These are phyloP conservation scores for Eciton burchellii DNA, from an alignment of 1,140 invertebrate genomes.

Conservation along the genomic window DNA sequence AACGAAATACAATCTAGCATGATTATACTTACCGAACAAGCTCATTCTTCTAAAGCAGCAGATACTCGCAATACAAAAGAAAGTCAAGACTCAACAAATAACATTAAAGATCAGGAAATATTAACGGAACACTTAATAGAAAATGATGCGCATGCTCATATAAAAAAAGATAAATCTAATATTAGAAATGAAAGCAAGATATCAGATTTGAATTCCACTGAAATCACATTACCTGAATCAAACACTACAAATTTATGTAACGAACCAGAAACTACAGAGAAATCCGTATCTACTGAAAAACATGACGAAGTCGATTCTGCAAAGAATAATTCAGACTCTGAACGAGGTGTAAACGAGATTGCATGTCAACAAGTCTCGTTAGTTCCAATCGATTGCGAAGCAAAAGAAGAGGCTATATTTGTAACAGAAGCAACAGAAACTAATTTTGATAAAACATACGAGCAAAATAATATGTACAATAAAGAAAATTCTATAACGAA, in stretches of 20 bases:
- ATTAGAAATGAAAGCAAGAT: neutral
- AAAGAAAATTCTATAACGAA: neutral
- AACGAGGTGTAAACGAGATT: neutral
- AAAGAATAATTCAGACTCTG: slow-evolving; percentile 8
- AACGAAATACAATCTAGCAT: neutral
- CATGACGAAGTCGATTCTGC: neutral
- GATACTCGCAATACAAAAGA: neutral
- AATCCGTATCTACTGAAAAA: neutral
- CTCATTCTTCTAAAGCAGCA: neutral
- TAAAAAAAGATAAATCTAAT: neutral
- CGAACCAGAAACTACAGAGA: neutral
- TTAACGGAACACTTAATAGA: neutral
- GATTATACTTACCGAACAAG: neutral
- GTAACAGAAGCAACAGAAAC: neutral
- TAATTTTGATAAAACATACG: neutral
- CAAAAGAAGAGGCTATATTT: neutral
- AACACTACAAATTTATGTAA: neutral
- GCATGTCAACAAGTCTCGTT: neutral
- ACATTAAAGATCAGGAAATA: neutral
- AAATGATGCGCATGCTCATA: neutral
- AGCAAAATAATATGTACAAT: neutral
- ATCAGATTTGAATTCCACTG: neutral
- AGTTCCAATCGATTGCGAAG: neutral
- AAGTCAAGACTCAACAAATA: neutral
- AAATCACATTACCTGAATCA: neutral